Conservation (phyloP, 2,888 invertebrate species). For the Allygus modestus region DNA sequence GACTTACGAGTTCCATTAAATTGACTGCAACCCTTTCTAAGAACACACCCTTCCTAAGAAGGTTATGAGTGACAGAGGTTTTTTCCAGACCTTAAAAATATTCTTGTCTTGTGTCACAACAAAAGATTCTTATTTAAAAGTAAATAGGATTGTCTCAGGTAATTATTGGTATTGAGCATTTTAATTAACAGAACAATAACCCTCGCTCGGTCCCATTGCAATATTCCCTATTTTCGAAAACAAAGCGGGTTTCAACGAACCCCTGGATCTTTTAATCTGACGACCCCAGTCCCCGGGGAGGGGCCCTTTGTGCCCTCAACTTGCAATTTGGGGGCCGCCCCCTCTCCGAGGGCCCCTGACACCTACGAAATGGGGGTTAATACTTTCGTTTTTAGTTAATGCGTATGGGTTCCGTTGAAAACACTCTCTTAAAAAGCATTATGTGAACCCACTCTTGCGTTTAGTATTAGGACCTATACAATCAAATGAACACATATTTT, state of each 20-base stretch:
- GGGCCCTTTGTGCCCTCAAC: constrained; percentile 37
- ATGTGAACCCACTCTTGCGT: no score
- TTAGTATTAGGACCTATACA: no score
- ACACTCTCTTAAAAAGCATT: no score
- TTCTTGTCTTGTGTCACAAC: not conserved
- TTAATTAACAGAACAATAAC: constrained; percentile 33
- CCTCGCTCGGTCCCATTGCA: constrained; percentile 18
- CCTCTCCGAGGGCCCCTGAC: not conserved
- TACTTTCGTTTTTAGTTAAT: constrained; percentile 11
- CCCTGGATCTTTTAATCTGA: constrained; percentile 36
- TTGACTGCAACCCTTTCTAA: no score
- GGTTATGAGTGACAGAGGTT: no score
- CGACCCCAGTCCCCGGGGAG: constrained; percentile 35
- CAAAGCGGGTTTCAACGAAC: constrained; percentile 30
- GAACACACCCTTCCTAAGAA: no score
- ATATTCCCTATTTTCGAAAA: constrained; percentile 42
- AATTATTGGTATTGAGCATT: constrained; percentile 35
- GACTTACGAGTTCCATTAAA: no score
- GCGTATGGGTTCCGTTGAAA: not conserved
- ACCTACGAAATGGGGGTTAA: not conserved
- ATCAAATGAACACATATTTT: no score
- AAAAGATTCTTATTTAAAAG: constrained; percentile 14
- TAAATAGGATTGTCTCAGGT: constrained; percentile 20
- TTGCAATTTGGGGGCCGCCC: constrained; percentile 14
- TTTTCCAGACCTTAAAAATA: not conserved